phyloP scores from a whole-genome alignment of 2,888 invertebrate species.

The Parelbella ahira region DNA sequence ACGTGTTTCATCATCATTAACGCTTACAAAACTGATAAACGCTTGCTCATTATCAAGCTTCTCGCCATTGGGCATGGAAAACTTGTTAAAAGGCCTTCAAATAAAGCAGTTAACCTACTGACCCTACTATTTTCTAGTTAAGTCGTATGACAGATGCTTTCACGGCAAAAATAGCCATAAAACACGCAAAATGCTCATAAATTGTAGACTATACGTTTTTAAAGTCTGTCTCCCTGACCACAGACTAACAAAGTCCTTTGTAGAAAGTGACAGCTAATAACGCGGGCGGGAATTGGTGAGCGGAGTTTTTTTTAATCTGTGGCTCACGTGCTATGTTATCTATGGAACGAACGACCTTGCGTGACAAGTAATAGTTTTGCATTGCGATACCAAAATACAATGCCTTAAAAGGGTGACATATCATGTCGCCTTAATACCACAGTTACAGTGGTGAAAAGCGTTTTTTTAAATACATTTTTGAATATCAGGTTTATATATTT shows the following conservation, averaged over 20 bases:
- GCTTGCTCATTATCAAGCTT: constrained; percentile 28
- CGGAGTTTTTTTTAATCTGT: constrained; percentile 21
- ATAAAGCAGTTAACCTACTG: constrained; percentile 58
- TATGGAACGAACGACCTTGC: constrained; percentile 46
- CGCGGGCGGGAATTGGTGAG: constrained; percentile 18
- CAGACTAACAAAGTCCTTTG: constrained; percentile 25
- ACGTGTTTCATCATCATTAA: too few relatives aligned
- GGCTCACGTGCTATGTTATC: constrained; percentile 20
- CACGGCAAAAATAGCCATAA: constrained; percentile 48
- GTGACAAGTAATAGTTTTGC: constrained; percentile 48
- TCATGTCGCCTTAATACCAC: constrained; percentile 17
- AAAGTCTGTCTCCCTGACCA: constrained; percentile 26
- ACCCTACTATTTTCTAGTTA: constrained; percentile 47
- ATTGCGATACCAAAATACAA: constrained; percentile 38
- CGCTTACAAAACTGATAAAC: constrained; percentile 6
- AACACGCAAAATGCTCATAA: constrained; percentile 56
- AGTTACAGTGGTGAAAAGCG: constrained; percentile 15
- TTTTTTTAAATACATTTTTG: constrained; percentile 15
- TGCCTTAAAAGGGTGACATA: constrained; percentile 23
- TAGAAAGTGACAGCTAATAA: constrained; percentile 17
- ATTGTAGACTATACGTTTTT: constrained; percentile 41
- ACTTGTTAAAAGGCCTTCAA: constrained; percentile 41
- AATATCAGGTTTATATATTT: constrained; percentile 22
- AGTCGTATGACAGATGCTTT: constrained; percentile 65
- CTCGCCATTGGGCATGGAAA: constrained; percentile 30